Conservation (phyloP, 2,113 vertebrate species). For the Tenrec ecaudatus region DNA sequence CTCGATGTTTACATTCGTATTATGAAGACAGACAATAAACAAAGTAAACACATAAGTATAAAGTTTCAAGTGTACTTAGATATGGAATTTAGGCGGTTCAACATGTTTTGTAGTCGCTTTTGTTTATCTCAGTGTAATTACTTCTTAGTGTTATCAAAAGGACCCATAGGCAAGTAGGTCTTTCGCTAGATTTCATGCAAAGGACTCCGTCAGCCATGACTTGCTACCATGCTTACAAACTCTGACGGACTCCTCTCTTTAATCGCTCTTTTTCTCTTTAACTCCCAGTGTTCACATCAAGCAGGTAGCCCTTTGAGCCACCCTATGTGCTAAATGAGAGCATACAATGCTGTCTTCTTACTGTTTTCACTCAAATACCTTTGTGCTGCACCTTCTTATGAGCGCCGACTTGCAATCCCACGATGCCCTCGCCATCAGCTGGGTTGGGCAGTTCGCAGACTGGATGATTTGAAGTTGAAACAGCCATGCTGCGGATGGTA, state of each 20-base stretch:
- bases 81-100: background rate
- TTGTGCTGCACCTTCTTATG: background rate
- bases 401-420: background rate
- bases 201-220: background rate
- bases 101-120: background rate
- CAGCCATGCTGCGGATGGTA: background rate
- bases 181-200: slow-evolving; percentile 19
- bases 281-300: background rate
- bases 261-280: background rate
- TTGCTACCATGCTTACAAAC: background rate
- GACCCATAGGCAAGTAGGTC: background rate
- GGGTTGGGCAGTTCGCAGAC: background rate
- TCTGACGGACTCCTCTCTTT: background rate
- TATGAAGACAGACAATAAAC: background rate
- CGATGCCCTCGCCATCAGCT: background rate
- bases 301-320: background rate
- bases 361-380: background rate
- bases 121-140: background rate
- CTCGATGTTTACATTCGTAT: background rate
- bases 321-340: background rate
- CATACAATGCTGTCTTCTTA: background rate
- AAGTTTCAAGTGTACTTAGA: background rate
- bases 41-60: background rate
- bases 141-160: background rate
- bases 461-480: background rate